Percentiles rank a stretch among this genome's conserved stretches.
Evolutionary conservation across 1,140 invertebrate species (phyloP).

Genomic region (Harlomillsia oculata): DNA sequence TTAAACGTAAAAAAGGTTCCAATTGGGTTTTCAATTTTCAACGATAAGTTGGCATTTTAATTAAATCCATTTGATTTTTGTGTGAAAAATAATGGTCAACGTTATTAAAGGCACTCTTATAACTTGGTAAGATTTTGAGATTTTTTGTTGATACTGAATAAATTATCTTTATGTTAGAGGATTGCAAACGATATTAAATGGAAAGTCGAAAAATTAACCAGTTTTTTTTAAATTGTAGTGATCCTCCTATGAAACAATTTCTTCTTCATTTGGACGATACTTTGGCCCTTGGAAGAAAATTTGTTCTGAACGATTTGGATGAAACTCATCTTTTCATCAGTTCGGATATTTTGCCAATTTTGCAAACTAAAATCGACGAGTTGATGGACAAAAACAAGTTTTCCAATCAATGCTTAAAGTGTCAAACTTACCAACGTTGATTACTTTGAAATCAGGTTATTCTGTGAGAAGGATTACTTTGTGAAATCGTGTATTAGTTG

Average conservation of each 20-base stretch:
- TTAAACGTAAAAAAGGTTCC: too few relatives aligned
- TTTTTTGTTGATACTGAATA: not conserved
- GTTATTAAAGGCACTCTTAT: too few relatives aligned
- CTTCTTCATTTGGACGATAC: conserved; percentile 93
- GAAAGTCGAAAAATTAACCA: not conserved
- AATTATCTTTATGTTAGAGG: not conserved
- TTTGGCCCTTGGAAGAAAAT: conserved; percentile 79
- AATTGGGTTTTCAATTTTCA: too few relatives aligned
- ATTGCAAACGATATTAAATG: not conserved
- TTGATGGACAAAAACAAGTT: conserved; percentile 92
- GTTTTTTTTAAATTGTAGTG: conserved; percentile 51
- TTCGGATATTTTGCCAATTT: conserved; percentile 74
- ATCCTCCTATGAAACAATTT: conserved; percentile 99
- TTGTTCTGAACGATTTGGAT: conserved; percentile 93
- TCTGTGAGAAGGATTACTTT: too few relatives aligned
- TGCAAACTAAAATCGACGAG: conserved; percentile 86
- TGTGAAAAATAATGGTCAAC: too few relatives aligned
- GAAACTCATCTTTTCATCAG: conserved; percentile 93
- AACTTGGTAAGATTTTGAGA: too few relatives aligned
- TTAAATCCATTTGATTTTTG: too few relatives aligned
- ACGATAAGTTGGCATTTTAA: not conserved
- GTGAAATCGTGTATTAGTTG: too few relatives aligned
- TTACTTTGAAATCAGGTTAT: too few relatives aligned
- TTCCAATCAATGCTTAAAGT: conserved; percentile 57
- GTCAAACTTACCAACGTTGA: too few relatives aligned